phyloP scores from a whole-genome alignment of 2,888 invertebrate species.

The Magallana nippona region DNA sequence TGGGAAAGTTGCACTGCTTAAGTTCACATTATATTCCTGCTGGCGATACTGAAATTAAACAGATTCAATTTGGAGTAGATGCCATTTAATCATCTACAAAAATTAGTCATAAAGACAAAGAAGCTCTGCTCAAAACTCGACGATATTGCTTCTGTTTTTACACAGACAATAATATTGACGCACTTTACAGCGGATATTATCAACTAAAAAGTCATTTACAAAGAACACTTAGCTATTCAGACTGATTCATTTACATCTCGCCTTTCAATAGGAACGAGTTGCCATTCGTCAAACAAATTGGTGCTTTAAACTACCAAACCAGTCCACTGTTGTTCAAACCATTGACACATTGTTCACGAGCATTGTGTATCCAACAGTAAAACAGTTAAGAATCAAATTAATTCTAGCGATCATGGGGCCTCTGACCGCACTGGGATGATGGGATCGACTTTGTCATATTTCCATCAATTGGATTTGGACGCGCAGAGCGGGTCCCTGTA shows the following conservation, averaged over 20 bases:
- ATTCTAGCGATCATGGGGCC: neutral
- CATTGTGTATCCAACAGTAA: neutral
- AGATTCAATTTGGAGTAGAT: too few species aligned
- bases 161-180: neutral
- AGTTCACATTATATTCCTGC: too few species aligned
- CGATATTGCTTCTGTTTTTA: neutral
- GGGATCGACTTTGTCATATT: constrained; percentile 1
- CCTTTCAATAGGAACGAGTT: neutral
- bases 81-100: too few species aligned
- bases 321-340: neutral
- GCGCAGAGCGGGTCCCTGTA: neutral
- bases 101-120: too few species aligned
- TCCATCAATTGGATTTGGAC: constrained; percentile 8
- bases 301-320: neutral
- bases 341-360: neutral
- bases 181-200: neutral
- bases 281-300: neutral
- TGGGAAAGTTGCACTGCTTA: too few species aligned
- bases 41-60: too few species aligned
- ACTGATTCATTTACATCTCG: neutral
- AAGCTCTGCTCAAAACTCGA: too few species aligned
- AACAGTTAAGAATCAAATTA: constrained; percentile 13
- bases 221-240: neutral
- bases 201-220: neutral
- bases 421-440: neutral